These are phyloP conservation scores for Paraescarpia echinospica DNA, from an alignment of 1,140 invertebrate genomes.

Conservation along the genomic window DNA sequence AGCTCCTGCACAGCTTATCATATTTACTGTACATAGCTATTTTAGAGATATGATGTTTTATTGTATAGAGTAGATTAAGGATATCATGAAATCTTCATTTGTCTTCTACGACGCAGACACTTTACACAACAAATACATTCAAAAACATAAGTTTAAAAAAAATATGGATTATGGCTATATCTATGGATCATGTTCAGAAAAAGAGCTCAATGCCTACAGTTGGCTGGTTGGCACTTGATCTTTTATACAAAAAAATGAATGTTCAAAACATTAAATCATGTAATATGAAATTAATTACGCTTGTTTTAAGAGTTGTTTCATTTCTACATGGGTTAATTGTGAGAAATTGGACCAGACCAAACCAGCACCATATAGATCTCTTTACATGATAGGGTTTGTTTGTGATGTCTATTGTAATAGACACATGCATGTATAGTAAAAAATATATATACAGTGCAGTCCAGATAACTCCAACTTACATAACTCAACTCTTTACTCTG, in stretches of 20 bases:
- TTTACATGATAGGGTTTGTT: neutral
- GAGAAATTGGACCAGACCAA: neutral
- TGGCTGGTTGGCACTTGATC: neutral
- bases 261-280: constrained; percentile 6
- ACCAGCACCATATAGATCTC: neutral
- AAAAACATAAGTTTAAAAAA: neutral
- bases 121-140: neutral
- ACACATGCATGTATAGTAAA: too few species aligned
- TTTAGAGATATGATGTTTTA: neutral
- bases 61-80: neutral
- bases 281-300: neutral
- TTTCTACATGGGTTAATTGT: neutral
- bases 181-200: neutral
- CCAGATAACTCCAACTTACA: too few species aligned
- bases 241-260: neutral
- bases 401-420: too few species aligned
- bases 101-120: neutral
- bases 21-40: constrained; percentile 6
- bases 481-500: too few species aligned
- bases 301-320: neutral
- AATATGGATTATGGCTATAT: neutral
- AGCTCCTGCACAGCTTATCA: neutral
- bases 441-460: too few species aligned
- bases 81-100: neutral
- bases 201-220: neutral